Evolutionary conservation across 2,797 vertebrate species (phyloP), one percentile per base, ranked within the genome.

Genomic region (Smutsia gigantea): DNA sequence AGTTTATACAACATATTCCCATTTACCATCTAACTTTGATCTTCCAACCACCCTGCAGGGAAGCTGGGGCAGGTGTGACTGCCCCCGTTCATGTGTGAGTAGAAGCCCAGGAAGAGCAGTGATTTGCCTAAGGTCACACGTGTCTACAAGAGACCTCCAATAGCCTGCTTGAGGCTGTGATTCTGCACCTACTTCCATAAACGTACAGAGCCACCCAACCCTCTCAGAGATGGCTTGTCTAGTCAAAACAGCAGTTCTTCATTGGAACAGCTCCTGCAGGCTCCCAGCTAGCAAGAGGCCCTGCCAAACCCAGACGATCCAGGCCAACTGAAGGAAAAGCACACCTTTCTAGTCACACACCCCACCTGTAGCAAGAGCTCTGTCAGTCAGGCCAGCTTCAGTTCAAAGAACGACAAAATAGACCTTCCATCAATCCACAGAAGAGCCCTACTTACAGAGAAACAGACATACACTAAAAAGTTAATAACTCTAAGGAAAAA

Each of bases 391-490:
- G 53, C 15, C 72, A 68, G 82, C 59, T 42, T 77, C 19, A 61
- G 19, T 84, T 79, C 21, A 63, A 59, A 88, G 14, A 59, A 75
- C 53, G 69, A 68, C 37, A 55, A 46, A 93, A 97, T 10, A 89
- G 63, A 96, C 15, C 68, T 79, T 66, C 27, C 21, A 84, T n/a
- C 91, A 86, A 88, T 12, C n/a, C 25, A 31, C 57, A 27, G 85
- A 71, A 91, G 49, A 79, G 64, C 4, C 29, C 85, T 29, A 63
- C 31, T 90, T 94, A 74, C 63, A 95, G 46, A 92, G 10, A 83
- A 79, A 88, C 87, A 61, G 72, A 75, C n/a, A 93, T 64, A 66
- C 51, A 61, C 86, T 90, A 46, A 87, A 87, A 87, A 81, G 69
- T 79, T 89, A 94, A 51, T 84, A 96, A 84, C 25, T 77, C 46